A percentile compares a stretch with the other conserved stretches of the same genome.
phyloP scores from a whole-genome alignment of 2,797 vertebrate genomes.

The Girardinus metallicus region DNA sequence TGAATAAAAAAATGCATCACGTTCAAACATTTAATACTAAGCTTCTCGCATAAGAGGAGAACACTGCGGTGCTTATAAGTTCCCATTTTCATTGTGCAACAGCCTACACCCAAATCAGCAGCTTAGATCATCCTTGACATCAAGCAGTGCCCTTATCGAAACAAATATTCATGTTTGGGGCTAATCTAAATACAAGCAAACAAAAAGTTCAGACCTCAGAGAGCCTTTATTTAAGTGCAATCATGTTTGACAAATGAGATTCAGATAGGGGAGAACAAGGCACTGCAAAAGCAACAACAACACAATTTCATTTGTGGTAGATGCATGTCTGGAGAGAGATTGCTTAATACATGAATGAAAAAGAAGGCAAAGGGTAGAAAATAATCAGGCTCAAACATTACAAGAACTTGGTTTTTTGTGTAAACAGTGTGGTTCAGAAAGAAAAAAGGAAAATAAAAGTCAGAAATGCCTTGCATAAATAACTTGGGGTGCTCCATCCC shows the following conservation, averaged over 20 bases:
- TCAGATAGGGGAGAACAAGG: slow-evolving; percentile 59
- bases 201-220: slow-evolving; percentile 42
- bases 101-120: slow-evolving; percentile 50
- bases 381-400: slow-evolving; percentile 50
- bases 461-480: neutral
- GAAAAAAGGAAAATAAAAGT: neutral
- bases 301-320: slow-evolving; percentile 49
- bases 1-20: slow-evolving; percentile 12
- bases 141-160: slow-evolving; percentile 44
- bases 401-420: neutral
- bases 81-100: slow-evolving; percentile 19
- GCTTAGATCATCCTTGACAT: slow-evolving; percentile 36
- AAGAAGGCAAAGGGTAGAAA: slow-evolving; percentile 35
- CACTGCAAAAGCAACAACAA: slow-evolving; percentile 59
- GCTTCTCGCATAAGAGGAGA: slow-evolving; percentile 6
- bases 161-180: slow-evolving; percentile 35
- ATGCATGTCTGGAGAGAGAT: slow-evolving; percentile 65
- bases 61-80: neutral
- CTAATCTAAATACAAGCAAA: slow-evolving; percentile 68
- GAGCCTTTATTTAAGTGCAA: slow-evolving; percentile 70
- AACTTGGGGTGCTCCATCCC: neutral
- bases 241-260: slow-evolving; percentile 76
- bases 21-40: slow-evolving; percentile 35
- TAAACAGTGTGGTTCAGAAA: neutral
- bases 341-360: slow-evolving; percentile 56